These are phyloP conservation scores for Accipiter cooperii DNA, from an alignment of 2,113 vertebrate species.

Conservation along the genomic window DNA sequence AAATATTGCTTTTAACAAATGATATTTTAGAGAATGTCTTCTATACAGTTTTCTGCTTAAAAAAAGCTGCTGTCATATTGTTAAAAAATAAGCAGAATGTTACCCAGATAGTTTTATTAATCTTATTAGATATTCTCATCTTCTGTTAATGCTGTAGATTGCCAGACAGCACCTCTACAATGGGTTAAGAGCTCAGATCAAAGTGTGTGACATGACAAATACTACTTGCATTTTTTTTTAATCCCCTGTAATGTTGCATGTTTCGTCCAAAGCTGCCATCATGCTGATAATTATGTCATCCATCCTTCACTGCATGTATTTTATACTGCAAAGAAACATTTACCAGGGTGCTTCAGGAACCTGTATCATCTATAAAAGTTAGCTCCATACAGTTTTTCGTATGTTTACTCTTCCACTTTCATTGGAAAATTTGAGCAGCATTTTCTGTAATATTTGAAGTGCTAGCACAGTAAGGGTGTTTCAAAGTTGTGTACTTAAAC, in stretches of 20 bases:
- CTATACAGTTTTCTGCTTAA: not conserved
- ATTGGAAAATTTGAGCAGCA: constrained; percentile 2
- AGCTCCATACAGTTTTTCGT: not conserved
- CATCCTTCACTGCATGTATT: not conserved
- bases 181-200: not conserved
- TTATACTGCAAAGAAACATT: not conserved
- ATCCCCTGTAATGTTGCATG: not conserved
- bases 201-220: not conserved
- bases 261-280: not conserved
- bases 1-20: not conserved
- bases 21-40: not conserved
- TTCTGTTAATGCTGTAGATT: not conserved
- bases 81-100: not conserved
- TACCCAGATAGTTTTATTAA: not conserved
- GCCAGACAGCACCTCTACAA: not conserved
- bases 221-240: not conserved
- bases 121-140: not conserved
- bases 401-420: not conserved
- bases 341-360: not conserved
- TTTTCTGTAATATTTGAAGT: constrained; percentile 33
- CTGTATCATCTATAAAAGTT: not conserved
- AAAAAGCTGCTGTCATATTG: not conserved
- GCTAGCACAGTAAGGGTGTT: not conserved
- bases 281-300: not conserved
- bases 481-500: constrained; percentile 25